Evolutionary conservation across 2,888 invertebrate species (phyloP).

Genomic region (Drosophila pseudotalamancana): DNA sequence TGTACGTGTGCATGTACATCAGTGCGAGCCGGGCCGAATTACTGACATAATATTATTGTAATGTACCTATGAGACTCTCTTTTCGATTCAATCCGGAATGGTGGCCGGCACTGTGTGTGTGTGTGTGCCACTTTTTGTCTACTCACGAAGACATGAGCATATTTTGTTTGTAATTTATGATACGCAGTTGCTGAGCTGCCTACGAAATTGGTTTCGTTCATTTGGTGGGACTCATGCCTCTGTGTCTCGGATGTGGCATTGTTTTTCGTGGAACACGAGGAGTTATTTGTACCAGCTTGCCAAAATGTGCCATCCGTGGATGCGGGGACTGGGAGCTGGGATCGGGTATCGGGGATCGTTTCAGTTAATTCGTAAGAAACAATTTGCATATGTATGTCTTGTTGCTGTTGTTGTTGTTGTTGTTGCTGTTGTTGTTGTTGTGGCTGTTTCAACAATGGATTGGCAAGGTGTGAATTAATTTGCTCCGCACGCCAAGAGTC

Average conservation of each 20-base stretch:
- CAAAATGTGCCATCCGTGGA: slow-evolving; percentile 39
- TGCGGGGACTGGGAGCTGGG: not conserved
- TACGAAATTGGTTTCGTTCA: slow-evolving; percentile 72
- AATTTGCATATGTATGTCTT: slow-evolving; percentile 78
- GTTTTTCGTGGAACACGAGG: slow-evolving; percentile 49
- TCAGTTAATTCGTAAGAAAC: slow-evolving; percentile 76
- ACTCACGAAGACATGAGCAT: slow-evolving; percentile 76
- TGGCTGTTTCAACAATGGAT: slow-evolving; percentile 66
- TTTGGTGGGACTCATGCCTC: slow-evolving; percentile 32
- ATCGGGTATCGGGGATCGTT: not conserved
- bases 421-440: slow-evolving; percentile 50
- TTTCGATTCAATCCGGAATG: slow-evolving; percentile 31
- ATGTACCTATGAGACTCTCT: slow-evolving; percentile 55
- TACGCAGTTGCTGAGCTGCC: slow-evolving; percentile 75
- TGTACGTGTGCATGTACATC: slow-evolving; percentile 50
- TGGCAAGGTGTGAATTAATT: slow-evolving; percentile 83
- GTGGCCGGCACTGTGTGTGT: slow-evolving; percentile 17
- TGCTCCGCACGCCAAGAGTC: slow-evolving; percentile 77
- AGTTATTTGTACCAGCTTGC: slow-evolving; percentile 59
- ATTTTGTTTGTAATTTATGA: slow-evolving; percentile 81
- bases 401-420: slow-evolving; percentile 36
- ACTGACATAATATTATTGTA: slow-evolving; percentile 79
- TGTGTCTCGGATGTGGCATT: slow-evolving; percentile 76
- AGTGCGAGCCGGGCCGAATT: slow-evolving; percentile 55
- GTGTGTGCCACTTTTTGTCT: slow-evolving; percentile 71